phyloP scores from a whole-genome alignment of 2,113 vertebrate species.

The Pampusana beccarii region DNA sequence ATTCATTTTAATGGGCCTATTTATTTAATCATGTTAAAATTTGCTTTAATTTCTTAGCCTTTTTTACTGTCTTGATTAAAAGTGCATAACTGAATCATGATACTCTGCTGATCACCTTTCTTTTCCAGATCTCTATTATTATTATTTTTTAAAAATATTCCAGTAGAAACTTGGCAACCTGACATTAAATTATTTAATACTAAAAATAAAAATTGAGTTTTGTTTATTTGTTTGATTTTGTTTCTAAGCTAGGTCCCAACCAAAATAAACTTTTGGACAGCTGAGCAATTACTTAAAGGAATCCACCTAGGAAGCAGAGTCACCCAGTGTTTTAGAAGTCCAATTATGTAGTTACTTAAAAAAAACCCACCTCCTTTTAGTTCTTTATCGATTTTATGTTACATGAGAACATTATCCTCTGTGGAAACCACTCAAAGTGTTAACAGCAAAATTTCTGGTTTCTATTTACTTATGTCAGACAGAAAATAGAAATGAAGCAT shows the following conservation, averaged over 20 bases:
- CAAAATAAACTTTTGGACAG: not conserved
- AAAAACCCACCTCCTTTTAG: not conserved
- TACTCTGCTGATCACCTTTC: not conserved
- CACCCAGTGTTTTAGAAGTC: not conserved
- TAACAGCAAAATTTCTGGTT: not conserved
- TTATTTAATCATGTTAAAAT: slow-evolving; percentile 47
- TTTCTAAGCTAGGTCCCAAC: not conserved
- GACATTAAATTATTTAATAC: not conserved
- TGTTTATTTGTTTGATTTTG: not conserved
- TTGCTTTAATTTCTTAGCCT: slow-evolving; percentile 36
- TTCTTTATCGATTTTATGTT: not conserved
- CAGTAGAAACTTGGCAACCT: not conserved
- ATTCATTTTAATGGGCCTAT: slow-evolving; percentile 40
- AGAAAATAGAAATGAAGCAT: not conserved
- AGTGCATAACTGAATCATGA: not conserved
- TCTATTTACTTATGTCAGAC: not conserved
- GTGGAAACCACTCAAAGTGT: not conserved
- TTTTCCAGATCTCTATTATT: not conserved
- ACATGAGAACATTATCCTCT: not conserved
- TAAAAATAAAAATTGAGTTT: fast-evolving
- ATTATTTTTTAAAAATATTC: not conserved
- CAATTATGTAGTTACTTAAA: not conserved
- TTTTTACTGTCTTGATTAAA: slow-evolving; percentile 17
- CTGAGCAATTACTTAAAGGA: not conserved
- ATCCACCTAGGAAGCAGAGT: not conserved